Conservation (phyloP, 2,113 vertebrate species). For the Plectropomus leopardus region DNA sequence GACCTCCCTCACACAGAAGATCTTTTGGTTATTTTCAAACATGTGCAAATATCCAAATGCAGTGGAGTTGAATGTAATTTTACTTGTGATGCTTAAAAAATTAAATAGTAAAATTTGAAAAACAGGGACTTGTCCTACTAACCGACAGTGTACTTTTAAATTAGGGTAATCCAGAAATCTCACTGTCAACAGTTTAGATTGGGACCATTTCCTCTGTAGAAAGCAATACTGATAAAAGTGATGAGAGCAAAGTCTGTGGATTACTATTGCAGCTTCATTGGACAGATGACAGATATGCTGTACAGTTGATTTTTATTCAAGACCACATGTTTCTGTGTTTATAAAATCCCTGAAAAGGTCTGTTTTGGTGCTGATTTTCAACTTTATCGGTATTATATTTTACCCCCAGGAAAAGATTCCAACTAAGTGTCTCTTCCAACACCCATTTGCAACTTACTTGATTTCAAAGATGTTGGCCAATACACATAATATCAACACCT, state of each 20-base stretch:
- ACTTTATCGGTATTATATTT: neutral
- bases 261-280: neutral
- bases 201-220: neutral
- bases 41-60: neutral
- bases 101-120: neutral
- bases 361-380: neutral
- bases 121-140: neutral
- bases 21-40: neutral
- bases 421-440: conserved; percentile 6
- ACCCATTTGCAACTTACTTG: neutral
- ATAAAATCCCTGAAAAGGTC: neutral
- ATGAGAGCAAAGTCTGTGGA: neutral
- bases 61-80: neutral
- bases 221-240: neutral
- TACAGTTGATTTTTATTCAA: no score
- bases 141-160: neutral
- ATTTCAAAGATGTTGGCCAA: conserved; percentile 20
- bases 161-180: neutral
- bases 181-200: neutral
- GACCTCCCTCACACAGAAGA: neutral
- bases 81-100: neutral
- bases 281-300: neutral
- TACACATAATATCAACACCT: conserved; percentile 32
- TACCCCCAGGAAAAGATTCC: neutral
- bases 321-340: neutral